Conservation (phyloP, 2,888 invertebrate species). For the Plagiodera versicolora region DNA sequence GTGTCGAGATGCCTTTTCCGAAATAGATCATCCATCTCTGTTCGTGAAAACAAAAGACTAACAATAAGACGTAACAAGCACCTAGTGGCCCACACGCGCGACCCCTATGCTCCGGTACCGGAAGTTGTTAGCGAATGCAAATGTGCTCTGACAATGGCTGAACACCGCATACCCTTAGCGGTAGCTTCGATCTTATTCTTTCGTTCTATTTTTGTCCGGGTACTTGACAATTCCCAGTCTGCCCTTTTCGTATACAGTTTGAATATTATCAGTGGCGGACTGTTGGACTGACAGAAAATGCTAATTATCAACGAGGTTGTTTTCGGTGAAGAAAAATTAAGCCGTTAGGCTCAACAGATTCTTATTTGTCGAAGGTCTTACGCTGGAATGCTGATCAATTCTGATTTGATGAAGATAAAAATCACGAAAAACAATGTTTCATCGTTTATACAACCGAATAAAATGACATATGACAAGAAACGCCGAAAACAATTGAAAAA, state of each 20-base stretch:
- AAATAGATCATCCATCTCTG: neutral
- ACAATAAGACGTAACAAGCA: neutral
- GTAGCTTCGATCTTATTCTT: neutral
- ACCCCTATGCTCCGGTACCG: conserved; percentile 20
- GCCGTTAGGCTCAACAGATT: too few species aligned
- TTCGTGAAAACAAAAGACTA: conserved; percentile 6
- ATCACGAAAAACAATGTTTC: too few species aligned
- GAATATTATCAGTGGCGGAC: neutral
- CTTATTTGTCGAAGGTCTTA: too few species aligned
- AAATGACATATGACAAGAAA: too few species aligned
- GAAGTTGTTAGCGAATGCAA: conserved; percentile 38
- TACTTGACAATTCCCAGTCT: neutral
- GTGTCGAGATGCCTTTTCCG: neutral
- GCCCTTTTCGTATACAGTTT: neutral
- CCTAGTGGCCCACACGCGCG: conserved; percentile 26
- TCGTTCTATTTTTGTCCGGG: neutral
- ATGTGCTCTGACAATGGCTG: conserved; percentile 20
- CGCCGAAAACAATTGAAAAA: too few species aligned
- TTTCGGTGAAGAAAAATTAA: too few species aligned
- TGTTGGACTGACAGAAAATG: too few species aligned
- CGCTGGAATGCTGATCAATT: too few species aligned
- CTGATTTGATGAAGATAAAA: too few species aligned
- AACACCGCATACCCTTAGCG: neutral
- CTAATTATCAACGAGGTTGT: too few species aligned
- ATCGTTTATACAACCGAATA: too few species aligned